Evolutionary conservation across 2,113 vertebrate species (phyloP).

Genomic region (Monarcha castaneiventris): DNA sequence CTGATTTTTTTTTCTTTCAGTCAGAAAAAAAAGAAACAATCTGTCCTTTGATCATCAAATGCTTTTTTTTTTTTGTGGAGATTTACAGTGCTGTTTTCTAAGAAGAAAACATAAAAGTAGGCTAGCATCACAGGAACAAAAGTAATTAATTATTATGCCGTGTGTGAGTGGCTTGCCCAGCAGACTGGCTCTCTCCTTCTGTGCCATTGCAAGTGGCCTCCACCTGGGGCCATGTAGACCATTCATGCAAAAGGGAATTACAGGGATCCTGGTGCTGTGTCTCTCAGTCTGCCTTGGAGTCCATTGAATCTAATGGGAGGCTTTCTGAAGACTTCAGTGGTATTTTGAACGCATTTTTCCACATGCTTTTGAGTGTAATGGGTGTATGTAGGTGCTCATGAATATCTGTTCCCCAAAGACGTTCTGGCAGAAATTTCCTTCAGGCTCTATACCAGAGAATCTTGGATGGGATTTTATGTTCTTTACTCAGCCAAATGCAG

Average conservation of each 20-base stretch:
- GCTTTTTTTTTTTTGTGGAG: neutral
- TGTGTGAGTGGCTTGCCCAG: neutral
- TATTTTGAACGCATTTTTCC: neutral
- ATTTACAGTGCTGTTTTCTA: neutral
- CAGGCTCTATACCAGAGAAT: neutral
- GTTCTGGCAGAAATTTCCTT: neutral
- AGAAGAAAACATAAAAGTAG: neutral
- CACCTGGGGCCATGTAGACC: neutral
- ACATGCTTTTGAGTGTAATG: neutral
- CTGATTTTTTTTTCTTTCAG: neutral
- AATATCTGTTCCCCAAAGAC: neutral
- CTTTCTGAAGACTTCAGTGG: neutral
- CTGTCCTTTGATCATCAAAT: neutral
- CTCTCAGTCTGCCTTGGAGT: neutral
- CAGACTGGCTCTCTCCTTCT: neutral
- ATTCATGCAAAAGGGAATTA: neutral
- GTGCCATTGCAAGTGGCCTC: neutral
- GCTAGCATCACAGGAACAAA: neutral
- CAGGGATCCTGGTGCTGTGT: neutral
- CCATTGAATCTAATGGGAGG: neutral
- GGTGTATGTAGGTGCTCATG: neutral
- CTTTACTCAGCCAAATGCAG: neutral
- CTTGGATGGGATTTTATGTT: conserved; percentile 19
- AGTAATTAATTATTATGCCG: neutral
- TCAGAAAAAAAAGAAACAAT: neutral